These are phyloP conservation scores for Drosophila sp. DNA, from an alignment of 1,140 invertebrate species.

Conservation along the genomic window DNA sequence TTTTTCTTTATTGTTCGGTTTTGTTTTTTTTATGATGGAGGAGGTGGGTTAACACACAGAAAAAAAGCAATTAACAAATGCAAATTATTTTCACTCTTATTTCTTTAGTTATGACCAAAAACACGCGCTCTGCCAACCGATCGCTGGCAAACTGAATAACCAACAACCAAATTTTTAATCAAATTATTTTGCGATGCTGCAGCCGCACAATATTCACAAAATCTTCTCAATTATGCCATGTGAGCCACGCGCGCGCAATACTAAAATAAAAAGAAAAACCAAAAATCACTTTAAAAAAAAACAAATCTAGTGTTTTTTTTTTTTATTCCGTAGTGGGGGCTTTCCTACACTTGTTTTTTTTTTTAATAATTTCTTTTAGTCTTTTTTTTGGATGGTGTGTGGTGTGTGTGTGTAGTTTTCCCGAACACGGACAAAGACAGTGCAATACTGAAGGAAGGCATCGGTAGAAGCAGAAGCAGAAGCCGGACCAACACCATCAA, in stretches of 20 bases:
- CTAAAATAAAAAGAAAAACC: background rate
- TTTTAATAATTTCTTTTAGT: background rate
- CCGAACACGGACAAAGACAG: slow-evolving; percentile 38
- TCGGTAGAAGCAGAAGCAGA: slow-evolving; percentile 19
- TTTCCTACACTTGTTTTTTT: background rate
- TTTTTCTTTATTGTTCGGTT: background rate
- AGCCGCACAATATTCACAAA: slow-evolving; percentile 1
- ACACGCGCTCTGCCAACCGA: slow-evolving; percentile 12
- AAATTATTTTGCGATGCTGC: slow-evolving; percentile 2
- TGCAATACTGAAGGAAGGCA: slow-evolving; percentile 39
- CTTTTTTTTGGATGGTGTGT: background rate
- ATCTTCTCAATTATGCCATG: background rate
- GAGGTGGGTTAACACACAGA: slow-evolving; percentile 3
- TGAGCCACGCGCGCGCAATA: background rate
- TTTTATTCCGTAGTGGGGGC: background rate
- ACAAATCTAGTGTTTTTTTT: background rate
- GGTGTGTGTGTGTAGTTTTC: background rate
- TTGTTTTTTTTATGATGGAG: background rate
- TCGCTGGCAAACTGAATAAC: slow-evolving; percentile 18
- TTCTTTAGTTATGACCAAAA: slow-evolving; percentile 1
- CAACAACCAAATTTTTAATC: slow-evolving; percentile 20
- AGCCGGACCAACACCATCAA: slow-evolving; percentile 20
- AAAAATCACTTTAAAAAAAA: slow-evolving; percentile 3
- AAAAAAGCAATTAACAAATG: slow-evolving; percentile 51
- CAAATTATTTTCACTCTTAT: slow-evolving; percentile 21